Conservation (phyloP, 2,888 invertebrate genomes). For the Diabrotica balteata region DNA sequence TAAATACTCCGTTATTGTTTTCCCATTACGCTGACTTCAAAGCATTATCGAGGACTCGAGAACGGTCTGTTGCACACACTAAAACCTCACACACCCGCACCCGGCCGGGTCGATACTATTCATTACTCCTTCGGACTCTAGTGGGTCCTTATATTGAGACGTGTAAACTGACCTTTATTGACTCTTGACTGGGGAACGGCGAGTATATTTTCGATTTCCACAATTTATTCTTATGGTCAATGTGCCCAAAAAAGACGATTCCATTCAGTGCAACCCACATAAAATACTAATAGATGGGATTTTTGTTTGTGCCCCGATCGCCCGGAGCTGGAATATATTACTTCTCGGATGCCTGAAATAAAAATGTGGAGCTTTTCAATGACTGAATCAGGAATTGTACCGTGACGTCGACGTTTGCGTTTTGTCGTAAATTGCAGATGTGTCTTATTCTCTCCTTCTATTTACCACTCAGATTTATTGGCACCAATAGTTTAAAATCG, state of each 20-base stretch:
- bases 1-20: conserved; percentile 1
- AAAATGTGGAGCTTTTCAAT: neutral
- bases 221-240: conserved; percentile 40
- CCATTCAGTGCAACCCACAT: conserved; percentile 2
- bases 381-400: neutral
- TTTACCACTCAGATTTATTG: too few relatives aligned
- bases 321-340: neutral
- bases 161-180: conserved; percentile 57
- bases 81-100: conserved; percentile 15
- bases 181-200: conserved; percentile 53
- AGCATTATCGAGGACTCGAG: conserved; percentile 2
- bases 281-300: conserved; percentile 9
- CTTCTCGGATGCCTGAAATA: neutral
- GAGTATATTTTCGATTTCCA: conserved; percentile 52
- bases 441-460: too few relatives aligned
- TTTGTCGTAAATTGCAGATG: too few relatives aligned
- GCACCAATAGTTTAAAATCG: too few relatives aligned
- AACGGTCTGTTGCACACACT: neutral
- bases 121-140: conserved; percentile 53
- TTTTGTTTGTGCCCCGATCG: conserved; percentile 2
- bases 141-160: conserved; percentile 54
- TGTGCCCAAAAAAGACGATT: conserved; percentile 23
- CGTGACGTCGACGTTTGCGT: too few relatives aligned
- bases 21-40: neutral
- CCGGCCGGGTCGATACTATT: conserved; percentile 50